Base-by-base conservation (phyloP, 2,113 vertebrate genomes). In the Forbesichthys agassizii region DNA sequence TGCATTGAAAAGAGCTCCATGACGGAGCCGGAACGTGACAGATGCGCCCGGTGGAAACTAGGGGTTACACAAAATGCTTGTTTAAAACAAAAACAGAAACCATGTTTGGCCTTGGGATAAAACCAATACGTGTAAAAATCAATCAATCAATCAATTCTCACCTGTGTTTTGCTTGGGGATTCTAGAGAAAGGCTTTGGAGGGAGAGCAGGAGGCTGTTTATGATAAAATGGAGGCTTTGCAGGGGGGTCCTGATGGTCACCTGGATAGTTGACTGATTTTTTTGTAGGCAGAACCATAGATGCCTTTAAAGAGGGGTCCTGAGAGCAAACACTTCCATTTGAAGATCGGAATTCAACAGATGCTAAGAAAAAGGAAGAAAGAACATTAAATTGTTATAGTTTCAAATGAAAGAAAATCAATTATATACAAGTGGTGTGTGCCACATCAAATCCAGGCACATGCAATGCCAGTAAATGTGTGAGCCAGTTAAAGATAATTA, bases 141-240 rank as follows among this genome's bases (percentile, higher is more conserved):
- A 42, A 42, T 27, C 27, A 27, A 27, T 20, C 20, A 20, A 20
- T 20, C 20, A 20, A 42, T 12, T 58, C 95, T 95, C 90, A 99
- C 97, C 97, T 93, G 94, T 92, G 93, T 95, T 94, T 83, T 98
- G 96, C 93, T 94, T 98, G 92, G 95, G 89, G 90, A 96, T 94
- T 92, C 97, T 93, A 88, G 95, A 90, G 91, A 97, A 96, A 84
- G 98, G 98, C 88, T 99, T 99, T 77, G 98, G 98, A 87, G 97
- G 98, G 90, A 99, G 94, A 86, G 97, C 98, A 12, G 98, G 98
- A 86, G 96, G 97, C 87, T 99, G 96, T 91, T 99, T 99, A 91
- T 96, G 95, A 86, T 96, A 95, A 86, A 96, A 88, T 48, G 95
- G 92, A 73, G 96, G 95, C 90, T 98, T 98, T 92, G 93, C 83